Evolutionary conservation across 2,113 vertebrate genomes (phyloP).

Genomic region (Mungos mungo): DNA sequence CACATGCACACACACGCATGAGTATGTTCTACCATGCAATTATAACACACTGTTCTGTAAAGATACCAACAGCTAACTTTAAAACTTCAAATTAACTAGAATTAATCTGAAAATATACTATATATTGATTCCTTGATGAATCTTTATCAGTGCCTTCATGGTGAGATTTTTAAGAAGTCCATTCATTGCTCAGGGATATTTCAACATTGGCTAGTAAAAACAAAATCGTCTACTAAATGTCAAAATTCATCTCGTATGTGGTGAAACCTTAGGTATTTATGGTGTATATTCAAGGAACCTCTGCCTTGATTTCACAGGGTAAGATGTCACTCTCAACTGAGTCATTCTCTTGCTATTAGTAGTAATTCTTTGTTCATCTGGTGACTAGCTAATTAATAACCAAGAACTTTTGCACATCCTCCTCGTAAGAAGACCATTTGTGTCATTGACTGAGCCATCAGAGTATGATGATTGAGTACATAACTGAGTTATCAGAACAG

Average conservation of each 20-base stretch:
- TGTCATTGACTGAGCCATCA: not conserved
- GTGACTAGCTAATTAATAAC: not conserved
- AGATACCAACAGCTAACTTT: not conserved
- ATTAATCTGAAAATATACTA: not conserved
- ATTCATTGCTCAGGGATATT: not conserved
- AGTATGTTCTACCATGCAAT: not conserved
- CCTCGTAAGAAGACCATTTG: not conserved
- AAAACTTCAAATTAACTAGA: not conserved
- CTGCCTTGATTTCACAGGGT: not conserved
- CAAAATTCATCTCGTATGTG: not conserved
- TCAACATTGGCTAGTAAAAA: not conserved
- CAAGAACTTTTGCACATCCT: not conserved
- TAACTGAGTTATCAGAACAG: not conserved
- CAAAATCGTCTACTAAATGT: not conserved
- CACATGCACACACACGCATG: fast-evolving
- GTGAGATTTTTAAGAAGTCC: not conserved
- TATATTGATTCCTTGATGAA: not conserved
- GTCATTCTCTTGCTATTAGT: not conserved
- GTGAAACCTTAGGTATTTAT: not conserved
- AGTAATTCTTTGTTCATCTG: not conserved
- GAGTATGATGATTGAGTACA: not conserved
- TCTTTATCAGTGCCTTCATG: not conserved
- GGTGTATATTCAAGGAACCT: not conserved
- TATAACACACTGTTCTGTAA: not conserved
- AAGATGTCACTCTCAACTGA: not conserved